phyloP scores from a whole-genome alignment of 1,140 invertebrate genomes.

The Drosophila willistoni region DNA sequence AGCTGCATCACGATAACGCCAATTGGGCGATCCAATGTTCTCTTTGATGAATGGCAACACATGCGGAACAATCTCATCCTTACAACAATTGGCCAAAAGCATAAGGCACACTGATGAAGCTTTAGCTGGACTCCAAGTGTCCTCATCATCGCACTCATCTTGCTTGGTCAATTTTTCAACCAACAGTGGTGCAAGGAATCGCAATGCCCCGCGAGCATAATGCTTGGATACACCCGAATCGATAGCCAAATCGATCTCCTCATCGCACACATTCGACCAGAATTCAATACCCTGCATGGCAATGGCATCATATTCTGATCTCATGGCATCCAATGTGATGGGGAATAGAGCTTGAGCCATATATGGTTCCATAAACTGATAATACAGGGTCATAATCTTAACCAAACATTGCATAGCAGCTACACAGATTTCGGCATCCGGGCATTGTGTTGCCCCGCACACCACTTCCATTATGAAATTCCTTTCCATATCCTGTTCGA shows the following conservation, averaged over 20 bases:
- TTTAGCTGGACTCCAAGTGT: constrained; percentile 99
- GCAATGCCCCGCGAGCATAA: constrained; percentile 98
- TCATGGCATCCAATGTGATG: constrained; percentile 99
- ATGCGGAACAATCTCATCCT: constrained; percentile 97
- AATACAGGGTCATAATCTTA: constrained; percentile 99
- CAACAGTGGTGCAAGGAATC: constrained; percentile 97
- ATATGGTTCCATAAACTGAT: constrained; percentile 99
- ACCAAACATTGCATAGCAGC: constrained; percentile 99
- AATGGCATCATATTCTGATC: constrained; percentile 97
- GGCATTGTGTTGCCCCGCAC: constrained; percentile 94
- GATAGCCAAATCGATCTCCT: constrained; percentile 98
- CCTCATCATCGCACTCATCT: constrained; percentile 96
- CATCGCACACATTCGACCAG: constrained; percentile 99
- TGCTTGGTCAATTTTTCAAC: constrained; percentile 98
- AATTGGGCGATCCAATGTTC: constrained; percentile 97
- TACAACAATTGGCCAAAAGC: constrained; percentile 97
- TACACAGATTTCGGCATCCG: constrained; percentile 95
- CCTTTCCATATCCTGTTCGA: constrained; percentile 97
- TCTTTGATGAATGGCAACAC: constrained; percentile 98
- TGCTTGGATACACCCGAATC: constrained; percentile 96
- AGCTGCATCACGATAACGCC: constrained; percentile 98
- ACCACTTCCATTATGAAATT: constrained; percentile 99
- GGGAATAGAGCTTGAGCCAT: constrained; percentile 99
- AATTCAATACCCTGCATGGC: constrained; percentile 99
- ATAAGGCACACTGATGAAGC: constrained; percentile 99